A percentile compares a stretch with the other conserved stretches of the same genome.
Evolutionary conservation across 2,113 vertebrate species (phyloP).

Genomic region (Calyptomena viridis): DNA sequence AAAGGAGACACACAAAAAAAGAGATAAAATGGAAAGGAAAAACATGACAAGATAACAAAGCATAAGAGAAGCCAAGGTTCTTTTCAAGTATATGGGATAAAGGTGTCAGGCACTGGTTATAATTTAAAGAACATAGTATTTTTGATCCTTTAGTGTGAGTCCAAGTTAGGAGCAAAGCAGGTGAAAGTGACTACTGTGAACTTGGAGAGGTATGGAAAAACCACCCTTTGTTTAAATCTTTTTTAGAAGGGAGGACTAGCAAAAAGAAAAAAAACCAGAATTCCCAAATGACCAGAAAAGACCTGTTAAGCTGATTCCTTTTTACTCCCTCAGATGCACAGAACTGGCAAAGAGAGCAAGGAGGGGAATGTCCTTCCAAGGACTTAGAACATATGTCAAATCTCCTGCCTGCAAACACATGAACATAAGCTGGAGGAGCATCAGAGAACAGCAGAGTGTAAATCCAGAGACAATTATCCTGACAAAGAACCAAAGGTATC

Average conservation of each 20-base stretch:
- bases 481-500: not conserved
- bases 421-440: not conserved
- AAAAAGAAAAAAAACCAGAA: not conserved
- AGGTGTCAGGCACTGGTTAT: not conserved
- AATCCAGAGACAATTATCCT: not conserved
- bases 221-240: not conserved
- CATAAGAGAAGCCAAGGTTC: not conserved
- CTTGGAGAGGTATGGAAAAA: not conserved
- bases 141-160: not conserved
- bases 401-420: not conserved
- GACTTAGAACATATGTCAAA: rapidly evolving
- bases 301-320: not conserved
- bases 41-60: not conserved
- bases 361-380: not conserved
- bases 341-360: not conserved
- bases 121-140: not conserved
- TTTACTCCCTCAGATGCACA: not conserved
- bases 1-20: not conserved
- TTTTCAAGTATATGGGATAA: not conserved
- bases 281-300: not conserved
- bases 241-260: not conserved
- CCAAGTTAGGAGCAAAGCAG: not conserved
- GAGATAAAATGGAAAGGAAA: not conserved
- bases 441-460: not conserved
- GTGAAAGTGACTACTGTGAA: not conserved